These are phyloP conservation scores for Tetanocera ferruginea DNA, from an alignment of 2,888 invertebrate genomes.

Conservation along the genomic window DNA sequence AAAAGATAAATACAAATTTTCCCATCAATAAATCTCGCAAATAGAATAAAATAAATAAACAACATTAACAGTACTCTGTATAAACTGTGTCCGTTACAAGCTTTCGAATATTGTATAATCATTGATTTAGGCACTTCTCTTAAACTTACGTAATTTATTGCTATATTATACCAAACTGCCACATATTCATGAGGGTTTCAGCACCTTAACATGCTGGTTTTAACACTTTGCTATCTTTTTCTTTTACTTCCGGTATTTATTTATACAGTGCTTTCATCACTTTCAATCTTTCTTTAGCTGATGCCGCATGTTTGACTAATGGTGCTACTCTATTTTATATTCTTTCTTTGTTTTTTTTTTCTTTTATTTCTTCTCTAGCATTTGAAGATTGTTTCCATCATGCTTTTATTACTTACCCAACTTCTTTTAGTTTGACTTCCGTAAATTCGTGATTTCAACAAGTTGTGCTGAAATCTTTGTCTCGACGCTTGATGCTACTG, in stretches of 20 bases:
- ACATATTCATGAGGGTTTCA: conserved; percentile 3
- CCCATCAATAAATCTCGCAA: not conserved
- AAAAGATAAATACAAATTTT: too few species aligned
- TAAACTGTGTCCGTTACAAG: not conserved
- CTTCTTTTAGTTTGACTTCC: conserved; percentile 52
- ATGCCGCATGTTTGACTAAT: conserved; percentile 14
- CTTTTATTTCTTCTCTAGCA: not conserved
- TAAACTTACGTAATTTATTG: conserved; percentile 34
- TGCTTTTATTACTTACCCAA: not conserved
- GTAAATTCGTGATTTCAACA: conserved; percentile 56
- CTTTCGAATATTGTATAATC: not conserved
- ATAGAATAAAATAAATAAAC: conserved; percentile 1
- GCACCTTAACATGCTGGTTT: conserved; percentile 3
- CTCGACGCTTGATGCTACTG: not conserved
- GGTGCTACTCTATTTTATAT: conserved; percentile 21
- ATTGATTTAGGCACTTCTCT: not conserved
- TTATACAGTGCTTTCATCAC: not conserved
- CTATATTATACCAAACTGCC: conserved; percentile 37
- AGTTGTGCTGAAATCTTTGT: conserved; percentile 50
- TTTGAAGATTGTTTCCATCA: not conserved
- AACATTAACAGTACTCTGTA: not conserved
- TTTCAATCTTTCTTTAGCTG: not conserved
- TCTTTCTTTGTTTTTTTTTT: conserved; percentile 4
- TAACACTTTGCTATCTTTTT: not conserved
- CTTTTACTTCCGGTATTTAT: not conserved